Evolutionary conservation across 2,113 vertebrate species (phyloP).

Genomic region (Coracopsis vasa): DNA sequence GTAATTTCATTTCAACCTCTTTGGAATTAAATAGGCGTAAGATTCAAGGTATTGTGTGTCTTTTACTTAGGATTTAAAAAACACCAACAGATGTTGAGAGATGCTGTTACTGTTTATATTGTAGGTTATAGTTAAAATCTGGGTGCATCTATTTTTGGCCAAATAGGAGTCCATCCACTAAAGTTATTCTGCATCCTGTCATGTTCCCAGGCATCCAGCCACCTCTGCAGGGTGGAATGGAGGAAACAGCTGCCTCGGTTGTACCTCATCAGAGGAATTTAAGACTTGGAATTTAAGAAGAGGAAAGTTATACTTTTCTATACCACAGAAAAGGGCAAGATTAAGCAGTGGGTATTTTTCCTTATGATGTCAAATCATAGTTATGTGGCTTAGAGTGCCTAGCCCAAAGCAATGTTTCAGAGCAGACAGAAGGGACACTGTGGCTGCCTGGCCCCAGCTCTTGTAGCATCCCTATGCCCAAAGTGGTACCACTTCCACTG

Average conservation of each 20-base stretch:
- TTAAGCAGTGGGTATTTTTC: rapidly evolving
- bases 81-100: neutral
- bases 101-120: neutral
- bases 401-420: neutral
- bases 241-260: neutral
- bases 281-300: neutral
- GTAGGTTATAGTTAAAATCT: neutral
- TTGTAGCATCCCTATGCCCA: neutral
- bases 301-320: neutral
- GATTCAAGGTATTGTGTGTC: neutral
- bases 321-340: neutral
- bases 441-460: neutral
- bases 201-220: neutral
- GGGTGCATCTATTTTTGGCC: neutral
- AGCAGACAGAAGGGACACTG: neutral
- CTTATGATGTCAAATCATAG: neutral
- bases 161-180: neutral
- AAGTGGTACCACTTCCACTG: no score
- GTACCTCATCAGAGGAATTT: neutral
- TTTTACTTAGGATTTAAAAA: neutral
- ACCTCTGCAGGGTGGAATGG: neutral
- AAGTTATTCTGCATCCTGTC: neutral
- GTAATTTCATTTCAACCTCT: neutral
- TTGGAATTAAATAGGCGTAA: neutral
- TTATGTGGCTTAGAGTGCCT: neutral